These are phyloP conservation scores for Antheraea assamensis DNA, from an alignment of 2,888 invertebrate species.

Conservation along the genomic window DNA sequence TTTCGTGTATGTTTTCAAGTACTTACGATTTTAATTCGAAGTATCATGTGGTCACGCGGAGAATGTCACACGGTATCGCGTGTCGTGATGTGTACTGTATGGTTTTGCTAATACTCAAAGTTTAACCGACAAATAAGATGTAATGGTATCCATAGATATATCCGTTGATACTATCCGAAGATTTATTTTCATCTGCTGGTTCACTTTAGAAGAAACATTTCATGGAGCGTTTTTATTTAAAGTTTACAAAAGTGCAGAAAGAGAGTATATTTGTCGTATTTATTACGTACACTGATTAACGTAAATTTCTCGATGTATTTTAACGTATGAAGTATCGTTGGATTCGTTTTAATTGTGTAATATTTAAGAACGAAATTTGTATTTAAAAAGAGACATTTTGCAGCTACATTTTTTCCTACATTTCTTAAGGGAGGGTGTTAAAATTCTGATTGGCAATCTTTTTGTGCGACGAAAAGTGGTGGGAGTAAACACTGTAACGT, in stretches of 20 bases:
- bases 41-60: not conserved
- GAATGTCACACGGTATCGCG: not conserved
- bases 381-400: too few relatives aligned
- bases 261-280: too few relatives aligned
- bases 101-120: not conserved
- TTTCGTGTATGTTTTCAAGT: not conserved
- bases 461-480: too few relatives aligned
- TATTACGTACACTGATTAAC: too few relatives aligned
- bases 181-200: not conserved
- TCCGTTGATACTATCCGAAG: not conserved
- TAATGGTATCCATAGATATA: not conserved
- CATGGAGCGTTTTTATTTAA: not conserved
- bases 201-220: not conserved
- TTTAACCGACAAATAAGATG: not conserved
- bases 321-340: too few relatives aligned
- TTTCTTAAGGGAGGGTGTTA: too few relatives aligned
- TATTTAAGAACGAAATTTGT: too few relatives aligned
- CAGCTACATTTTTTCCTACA: too few relatives aligned
- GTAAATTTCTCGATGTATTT: too few relatives aligned
- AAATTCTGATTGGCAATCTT: too few relatives aligned
- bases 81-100: not conserved
- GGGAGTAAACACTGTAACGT: too few relatives aligned
- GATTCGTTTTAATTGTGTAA: too few relatives aligned
- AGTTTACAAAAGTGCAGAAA: not conserved
- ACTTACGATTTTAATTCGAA: conserved; percentile 4